Base-by-base conservation (phyloP, 2,797 vertebrate species). In the Clarias pachynema region DNA sequence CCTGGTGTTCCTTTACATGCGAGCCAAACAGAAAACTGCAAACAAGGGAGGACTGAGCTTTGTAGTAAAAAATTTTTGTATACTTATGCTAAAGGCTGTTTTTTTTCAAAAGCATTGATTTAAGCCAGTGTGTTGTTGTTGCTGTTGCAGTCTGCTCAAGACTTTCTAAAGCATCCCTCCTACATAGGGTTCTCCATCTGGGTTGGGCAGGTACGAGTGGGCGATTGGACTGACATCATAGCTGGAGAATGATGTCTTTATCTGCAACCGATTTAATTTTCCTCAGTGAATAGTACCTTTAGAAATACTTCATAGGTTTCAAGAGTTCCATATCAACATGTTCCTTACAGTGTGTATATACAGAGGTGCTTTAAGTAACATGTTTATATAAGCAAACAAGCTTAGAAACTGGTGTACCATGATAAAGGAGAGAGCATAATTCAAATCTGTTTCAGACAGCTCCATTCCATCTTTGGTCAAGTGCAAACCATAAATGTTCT, bases 341-440 rank as follows among this genome's bases (percentile, higher is more conserved):
- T 53, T 53, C 49, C 49, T 53, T 53, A 53, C 15, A 26, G 14
- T 26, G 70, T 26, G 70, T 26, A 8, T 73, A 73, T 26, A 73
- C 44, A 73, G 14, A 53, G n/a, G 70, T 16, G 26, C 16, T 7
- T 5, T 20, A n/a, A 63, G 62, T 10, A 31, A 53, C 6, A 53
- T 70, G 40, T 73, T n/a, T 15, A 70, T 49, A 73, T 49, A n/a
- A 73, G 70, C 70, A 73, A 29, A 75, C 26, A 75, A 10, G 73
- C 53, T 31, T 31, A 22, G 53, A 75, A 74, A 75, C 26, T 12
- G 16, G 16, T 31, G 16, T 75, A 4, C 26, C 26, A 20, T 26
- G 9, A 56, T 56, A 31, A 56, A 56, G 18, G 18, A 77, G 4
- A 77, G 4, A 3, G 9, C 29, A 77, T 20, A 34, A 74, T 74